These are phyloP conservation scores for Hermaeophaga mercurialis DNA, from an alignment of 2,888 invertebrate species.

Conservation along the genomic window DNA sequence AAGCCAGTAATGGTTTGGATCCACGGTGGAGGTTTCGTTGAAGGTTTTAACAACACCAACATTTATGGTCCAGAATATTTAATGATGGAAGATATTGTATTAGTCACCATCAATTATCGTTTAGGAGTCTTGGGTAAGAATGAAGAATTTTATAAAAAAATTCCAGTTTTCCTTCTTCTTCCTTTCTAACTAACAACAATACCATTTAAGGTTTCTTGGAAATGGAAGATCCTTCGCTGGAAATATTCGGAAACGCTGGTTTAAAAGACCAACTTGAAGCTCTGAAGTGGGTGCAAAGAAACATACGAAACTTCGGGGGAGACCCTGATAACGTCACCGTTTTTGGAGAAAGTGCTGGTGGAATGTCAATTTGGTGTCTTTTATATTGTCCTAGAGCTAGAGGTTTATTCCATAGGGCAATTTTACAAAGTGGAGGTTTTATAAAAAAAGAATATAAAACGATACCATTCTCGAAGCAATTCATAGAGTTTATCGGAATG, in stretches of 20 bases:
- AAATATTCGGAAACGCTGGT: constrained; percentile 61
- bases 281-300: constrained; percentile 60
- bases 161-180: too few relatives aligned
- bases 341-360: constrained; percentile 35
- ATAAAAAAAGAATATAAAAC: constrained; percentile 41
- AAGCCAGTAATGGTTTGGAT: too few relatives aligned
- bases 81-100: constrained; percentile 68
- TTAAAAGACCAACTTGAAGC: constrained; percentile 61
- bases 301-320: constrained; percentile 54
- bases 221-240: constrained; percentile 56
- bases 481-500: background rate
- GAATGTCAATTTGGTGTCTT: constrained; percentile 29
- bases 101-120: constrained; percentile 73
- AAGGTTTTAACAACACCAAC: constrained; percentile 45
- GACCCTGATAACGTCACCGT: constrained; percentile 57
- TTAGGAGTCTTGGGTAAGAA: constrained; percentile 64
- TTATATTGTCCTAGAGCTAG: constrained; percentile 25
- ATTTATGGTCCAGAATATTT: constrained; percentile 52
- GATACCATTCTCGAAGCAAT: background rate
- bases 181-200: too few relatives aligned
- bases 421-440: constrained; percentile 45
- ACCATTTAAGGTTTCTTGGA: constrained; percentile 29
- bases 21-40: constrained; percentile 56
- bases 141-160: too few relatives aligned
- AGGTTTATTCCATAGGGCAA: constrained; percentile 42